Base-by-base conservation (phyloP, 1,140 invertebrate species). In the Tenebrio molitor region DNA sequence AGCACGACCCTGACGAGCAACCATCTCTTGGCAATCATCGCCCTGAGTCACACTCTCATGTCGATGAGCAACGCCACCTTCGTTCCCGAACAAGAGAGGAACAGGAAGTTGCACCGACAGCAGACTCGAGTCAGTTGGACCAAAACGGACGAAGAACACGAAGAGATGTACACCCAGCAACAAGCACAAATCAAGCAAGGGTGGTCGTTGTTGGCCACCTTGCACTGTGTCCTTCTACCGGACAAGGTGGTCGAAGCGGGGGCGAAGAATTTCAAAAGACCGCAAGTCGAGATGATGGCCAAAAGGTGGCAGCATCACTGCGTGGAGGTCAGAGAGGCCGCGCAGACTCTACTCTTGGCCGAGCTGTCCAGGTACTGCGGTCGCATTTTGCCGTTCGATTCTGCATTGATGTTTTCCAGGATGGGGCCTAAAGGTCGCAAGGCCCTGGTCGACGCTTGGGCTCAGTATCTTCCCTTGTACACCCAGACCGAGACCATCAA, bases 231-330 rank as follows among this genome's bases (percentile, higher is more conserved):
- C 17, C 86, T 99, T 10, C 84, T 99, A 46, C 96, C 97, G 0
- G 97, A 99, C 77, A 95, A 95, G 83, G 90, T 83, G 2, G 78
- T 81, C 0, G 77, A 78, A 74, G 74, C 87, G 73, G 93, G 94
- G 16, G 89, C 90, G 0, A 91, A 91, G 74, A 89, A 89, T 63
- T 99, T 97, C 81, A 96, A 97, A 81, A 88, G 94, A 15, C 96
- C 97, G 0, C 93, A 96, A 84, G 94, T 99, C 0, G 97, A 99
- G 84, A 96, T 98, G 90, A 89, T 99, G 86, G 97, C 97, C 6
- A 89, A 96, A 17, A 87, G 96, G 42, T 99, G 98, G 98, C 98
- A 99, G 83, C 97, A 99, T 86, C 93, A 97, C 73, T 99, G 97
- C 84, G 87, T 99, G 4, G 97, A 99, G 87, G 95, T 97, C 44